Evolutionary conservation across 2,113 vertebrate species (phyloP).

Genomic region (Tychaedon coryphoeus): DNA sequence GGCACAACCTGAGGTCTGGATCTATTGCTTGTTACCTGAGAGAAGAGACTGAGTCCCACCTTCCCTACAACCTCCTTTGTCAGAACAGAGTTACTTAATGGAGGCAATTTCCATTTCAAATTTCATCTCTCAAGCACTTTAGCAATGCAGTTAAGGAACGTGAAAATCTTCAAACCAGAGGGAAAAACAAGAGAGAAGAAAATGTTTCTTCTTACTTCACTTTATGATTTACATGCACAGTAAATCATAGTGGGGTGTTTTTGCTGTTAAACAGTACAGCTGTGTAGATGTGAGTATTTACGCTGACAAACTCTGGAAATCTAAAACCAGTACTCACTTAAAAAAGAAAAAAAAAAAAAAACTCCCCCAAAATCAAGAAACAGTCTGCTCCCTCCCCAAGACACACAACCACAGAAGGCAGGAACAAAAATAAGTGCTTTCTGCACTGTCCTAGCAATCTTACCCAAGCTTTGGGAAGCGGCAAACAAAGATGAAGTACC

Average conservation of each 20-base stretch:
- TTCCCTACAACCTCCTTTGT: neutral
- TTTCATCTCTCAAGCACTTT: neutral
- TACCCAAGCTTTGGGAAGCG: neutral
- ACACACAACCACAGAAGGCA: neutral
- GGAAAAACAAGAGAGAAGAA: neutral
- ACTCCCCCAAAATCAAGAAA: neutral
- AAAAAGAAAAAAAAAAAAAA: neutral
- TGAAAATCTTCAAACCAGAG: neutral
- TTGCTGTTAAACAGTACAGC: neutral
- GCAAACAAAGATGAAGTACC: neutral
- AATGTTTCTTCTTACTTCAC: neutral
- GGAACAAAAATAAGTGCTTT: neutral
- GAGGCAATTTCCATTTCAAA: neutral
- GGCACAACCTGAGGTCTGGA: neutral
- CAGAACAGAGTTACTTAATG: neutral
- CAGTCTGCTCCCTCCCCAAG: neutral
- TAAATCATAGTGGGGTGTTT: neutral
- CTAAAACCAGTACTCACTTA: neutral
- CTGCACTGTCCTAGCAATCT: neutral
- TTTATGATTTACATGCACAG: neutral
- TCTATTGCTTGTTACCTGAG: neutral
- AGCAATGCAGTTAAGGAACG: neutral
- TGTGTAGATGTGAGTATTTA: neutral
- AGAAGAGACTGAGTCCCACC: neutral
- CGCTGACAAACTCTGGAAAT: neutral